Percentiles rank a stretch among this genome's conserved stretches.
phyloP scores from a whole-genome alignment of 2,888 invertebrate genomes.

The Zonitis immaculata region DNA sequence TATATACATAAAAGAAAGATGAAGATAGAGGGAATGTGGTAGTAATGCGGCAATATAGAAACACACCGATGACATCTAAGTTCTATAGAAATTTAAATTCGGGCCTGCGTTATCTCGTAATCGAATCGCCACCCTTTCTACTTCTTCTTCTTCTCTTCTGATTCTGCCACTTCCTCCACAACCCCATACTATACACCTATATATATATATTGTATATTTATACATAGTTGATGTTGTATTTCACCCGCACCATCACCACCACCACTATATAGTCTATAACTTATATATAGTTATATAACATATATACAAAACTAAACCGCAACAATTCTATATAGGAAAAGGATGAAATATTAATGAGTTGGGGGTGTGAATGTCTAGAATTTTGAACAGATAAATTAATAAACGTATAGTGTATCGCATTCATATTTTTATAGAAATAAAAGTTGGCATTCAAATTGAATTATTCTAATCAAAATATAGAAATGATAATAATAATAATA shows the following conservation, averaged over 20 bases:
- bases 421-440: no score
- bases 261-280: no score
- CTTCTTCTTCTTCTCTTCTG: not conserved
- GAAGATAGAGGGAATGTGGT: not conserved
- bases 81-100: constrained; percentile 33
- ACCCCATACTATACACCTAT: no score
- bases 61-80: constrained; percentile 24
- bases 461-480: no score
- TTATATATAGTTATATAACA: no score
- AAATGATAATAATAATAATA: not conserved
- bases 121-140: constrained; percentile 22
- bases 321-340: constrained; percentile 31
- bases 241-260: not conserved
- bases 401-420: no score
- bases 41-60: not conserved
- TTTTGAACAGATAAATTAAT: constrained; percentile 13
- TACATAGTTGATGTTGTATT: not conserved
- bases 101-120: constrained; percentile 30
- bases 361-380: constrained; percentile 14
- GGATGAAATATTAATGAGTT: constrained; percentile 34
- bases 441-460: no score
- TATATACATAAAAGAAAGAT: constrained; percentile 15
- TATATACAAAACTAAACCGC: constrained; percentile 29
- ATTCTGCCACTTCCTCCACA: not conserved
- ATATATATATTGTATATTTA: no score